Conservation (phyloP, 1,140 invertebrate genomes). For the Tigriopus japonicus region DNA sequence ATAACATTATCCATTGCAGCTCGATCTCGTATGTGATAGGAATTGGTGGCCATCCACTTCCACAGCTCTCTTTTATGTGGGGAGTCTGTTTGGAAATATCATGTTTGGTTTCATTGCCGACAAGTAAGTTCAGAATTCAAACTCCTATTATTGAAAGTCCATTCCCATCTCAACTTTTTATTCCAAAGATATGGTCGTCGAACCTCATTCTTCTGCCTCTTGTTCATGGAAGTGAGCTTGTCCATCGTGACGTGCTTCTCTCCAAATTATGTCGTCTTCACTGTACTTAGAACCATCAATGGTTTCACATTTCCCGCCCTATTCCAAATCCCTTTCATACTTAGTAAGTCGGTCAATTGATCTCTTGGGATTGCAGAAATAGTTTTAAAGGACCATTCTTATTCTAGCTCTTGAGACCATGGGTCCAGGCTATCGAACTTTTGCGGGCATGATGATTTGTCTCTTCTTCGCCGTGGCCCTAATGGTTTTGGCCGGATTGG, state of each 20-base stretch:
- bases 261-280: conserved; percentile 59
- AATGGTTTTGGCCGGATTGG: conserved; percentile 54
- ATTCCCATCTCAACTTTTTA: conserved; percentile 7
- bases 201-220: conserved; percentile 57
- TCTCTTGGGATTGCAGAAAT: conserved; percentile 8
- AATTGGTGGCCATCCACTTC: conserved; percentile 66
- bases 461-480: conserved; percentile 68
- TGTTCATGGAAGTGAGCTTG: conserved; percentile 52
- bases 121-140: conserved; percentile 36
- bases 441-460: conserved; percentile 72
- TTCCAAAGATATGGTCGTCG: conserved; percentile 48
- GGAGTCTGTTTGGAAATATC: conserved; percentile 65
- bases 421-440: conserved; percentile 69
- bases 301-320: conserved; percentile 72
- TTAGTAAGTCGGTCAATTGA: conserved; percentile 43
- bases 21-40: conserved; percentile 60
- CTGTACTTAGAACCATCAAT: conserved; percentile 49
- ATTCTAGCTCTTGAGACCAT: conserved; percentile 64
- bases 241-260: conserved; percentile 52
- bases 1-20: conserved; percentile 36
- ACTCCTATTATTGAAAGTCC: no score
- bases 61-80: conserved; percentile 55
- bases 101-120: conserved; percentile 63
- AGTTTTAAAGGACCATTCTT: conserved; percentile 16
- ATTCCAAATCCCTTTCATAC: conserved; percentile 87